Evolutionary conservation across 2,888 invertebrate species (phyloP).

Genomic region (Macaria liturata): DNA sequence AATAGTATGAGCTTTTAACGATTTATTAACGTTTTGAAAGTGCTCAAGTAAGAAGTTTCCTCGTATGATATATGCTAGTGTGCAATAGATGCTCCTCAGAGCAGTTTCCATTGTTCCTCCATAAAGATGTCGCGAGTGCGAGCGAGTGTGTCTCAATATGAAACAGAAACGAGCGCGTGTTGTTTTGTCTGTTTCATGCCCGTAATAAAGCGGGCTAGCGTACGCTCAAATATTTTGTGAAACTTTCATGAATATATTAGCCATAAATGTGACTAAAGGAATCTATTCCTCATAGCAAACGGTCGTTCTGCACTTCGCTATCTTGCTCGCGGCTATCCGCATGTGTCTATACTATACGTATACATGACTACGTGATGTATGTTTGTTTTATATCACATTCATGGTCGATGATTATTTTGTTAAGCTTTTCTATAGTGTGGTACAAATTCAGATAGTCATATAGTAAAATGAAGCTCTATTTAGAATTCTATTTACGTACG

Average conservation of each 20-base stretch:
- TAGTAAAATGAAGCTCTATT: too few relatives aligned
- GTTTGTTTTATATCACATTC: background rate
- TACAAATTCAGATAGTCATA: too few relatives aligned
- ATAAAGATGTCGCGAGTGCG: conserved; percentile 42
- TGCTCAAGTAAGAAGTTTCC: too few relatives aligned
- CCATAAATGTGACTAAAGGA: conserved; percentile 81
- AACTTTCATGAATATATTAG: conserved; percentile 83
- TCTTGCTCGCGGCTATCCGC: conserved; percentile 25
- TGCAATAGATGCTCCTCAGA: conserved; percentile 10
- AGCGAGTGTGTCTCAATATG: conserved; percentile 48
- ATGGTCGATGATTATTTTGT: too few relatives aligned
- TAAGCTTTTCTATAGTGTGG: too few relatives aligned
- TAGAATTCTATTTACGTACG: too few relatives aligned
- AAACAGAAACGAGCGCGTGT: conserved; percentile 49
- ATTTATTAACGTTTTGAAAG: too few relatives aligned
- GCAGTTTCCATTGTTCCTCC: conserved; percentile 30
- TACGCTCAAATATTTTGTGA: conserved; percentile 74
- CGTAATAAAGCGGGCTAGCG: conserved; percentile 66
- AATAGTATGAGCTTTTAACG: background rate
- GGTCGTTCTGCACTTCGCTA: conserved; percentile 31
- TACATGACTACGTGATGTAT: conserved; percentile 1
- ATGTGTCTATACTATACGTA: conserved; percentile 11
- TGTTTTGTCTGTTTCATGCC: conserved; percentile 54
- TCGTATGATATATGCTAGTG: too few relatives aligned
- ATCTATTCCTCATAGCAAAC: conserved; percentile 65